Percentiles rank a stretch among this genome's conserved stretches.
Conservation (phyloP, 2,888 invertebrate species). For the Pachliopta kotzebuea region DNA sequence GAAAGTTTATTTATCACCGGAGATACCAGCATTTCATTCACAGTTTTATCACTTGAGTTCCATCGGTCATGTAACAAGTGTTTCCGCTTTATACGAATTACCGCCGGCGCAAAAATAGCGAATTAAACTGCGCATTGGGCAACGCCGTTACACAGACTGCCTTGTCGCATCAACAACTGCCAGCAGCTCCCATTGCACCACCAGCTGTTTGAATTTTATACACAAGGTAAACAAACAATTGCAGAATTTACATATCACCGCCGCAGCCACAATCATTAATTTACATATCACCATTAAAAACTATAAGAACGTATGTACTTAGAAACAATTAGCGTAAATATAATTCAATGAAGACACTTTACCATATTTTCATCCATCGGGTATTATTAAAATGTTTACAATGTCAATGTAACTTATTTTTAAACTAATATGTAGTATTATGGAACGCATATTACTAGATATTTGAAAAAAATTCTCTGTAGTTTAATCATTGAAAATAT, state of each 20-base stretch:
- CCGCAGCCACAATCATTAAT: no score
- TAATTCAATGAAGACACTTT: no score
- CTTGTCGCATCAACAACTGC: constrained; percentile 31
- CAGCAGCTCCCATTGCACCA: constrained; percentile 16
- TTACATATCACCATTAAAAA: neutral
- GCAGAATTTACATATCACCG: neutral
- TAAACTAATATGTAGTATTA: no score
- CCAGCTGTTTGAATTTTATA: constrained; percentile 6
- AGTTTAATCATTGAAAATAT: no score
- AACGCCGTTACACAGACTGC: constrained; percentile 57
- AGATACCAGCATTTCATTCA: neutral
- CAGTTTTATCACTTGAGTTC: neutral
- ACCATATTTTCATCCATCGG: no score
- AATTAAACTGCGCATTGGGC: constrained; percentile 56
- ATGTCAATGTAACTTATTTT: no score
- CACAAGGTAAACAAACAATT: constrained; percentile 1
- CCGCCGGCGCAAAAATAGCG: constrained; percentile 46
- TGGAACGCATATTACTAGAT: no score
- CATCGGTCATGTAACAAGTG: neutral
- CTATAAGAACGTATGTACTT: no score
- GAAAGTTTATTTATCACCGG: no score
- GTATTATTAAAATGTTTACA: no score
- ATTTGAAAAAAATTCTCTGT: no score
- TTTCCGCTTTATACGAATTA: neutral
- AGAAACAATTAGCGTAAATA: no score